Conservation (phyloP, 2,797 vertebrate genomes). For the Cirrhinus mrigala region DNA sequence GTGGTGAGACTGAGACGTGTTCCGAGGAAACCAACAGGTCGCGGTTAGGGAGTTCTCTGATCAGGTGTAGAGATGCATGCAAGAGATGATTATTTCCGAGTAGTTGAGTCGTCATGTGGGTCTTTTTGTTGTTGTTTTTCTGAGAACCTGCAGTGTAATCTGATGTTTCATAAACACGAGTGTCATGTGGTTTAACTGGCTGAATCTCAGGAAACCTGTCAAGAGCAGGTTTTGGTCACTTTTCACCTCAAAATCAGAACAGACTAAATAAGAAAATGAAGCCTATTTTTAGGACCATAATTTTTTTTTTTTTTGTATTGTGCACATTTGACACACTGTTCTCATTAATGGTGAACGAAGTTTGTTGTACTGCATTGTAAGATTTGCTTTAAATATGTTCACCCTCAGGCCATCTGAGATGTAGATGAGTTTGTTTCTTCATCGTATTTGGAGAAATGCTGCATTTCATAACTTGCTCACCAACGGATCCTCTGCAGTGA, state of each 20-base stretch:
- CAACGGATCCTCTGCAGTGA: not conserved
- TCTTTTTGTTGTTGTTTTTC: conserved; percentile 16
- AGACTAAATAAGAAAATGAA: not conserved
- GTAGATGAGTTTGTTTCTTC: not conserved
- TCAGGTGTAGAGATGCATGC: not conserved
- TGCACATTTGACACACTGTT: not conserved
- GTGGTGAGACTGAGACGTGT: not conserved
- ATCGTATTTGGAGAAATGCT: not conserved
- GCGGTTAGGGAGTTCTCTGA: not conserved
- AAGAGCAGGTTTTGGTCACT: not conserved
- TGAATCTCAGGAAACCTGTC: not conserved
- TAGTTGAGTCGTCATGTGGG: not conserved
- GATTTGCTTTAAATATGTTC: not conserved
- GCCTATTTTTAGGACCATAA: not conserved
- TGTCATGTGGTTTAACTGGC: not conserved
- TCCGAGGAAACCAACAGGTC: not conserved
- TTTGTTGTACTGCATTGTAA: too few relatives aligned
- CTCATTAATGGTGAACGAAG: too few relatives aligned
- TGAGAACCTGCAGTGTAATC: not conserved
- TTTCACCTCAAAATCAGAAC: not conserved
- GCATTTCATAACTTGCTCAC: not conserved
- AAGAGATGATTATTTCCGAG: not conserved
- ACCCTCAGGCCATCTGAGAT: not conserved
- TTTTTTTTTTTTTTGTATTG: not conserved
- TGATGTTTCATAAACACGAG: not conserved